Percentiles rank a stretch among this genome's conserved stretches.
Conservation (phyloP, 1,140 invertebrate genomes). For the Euglossa dilemma region DNA sequence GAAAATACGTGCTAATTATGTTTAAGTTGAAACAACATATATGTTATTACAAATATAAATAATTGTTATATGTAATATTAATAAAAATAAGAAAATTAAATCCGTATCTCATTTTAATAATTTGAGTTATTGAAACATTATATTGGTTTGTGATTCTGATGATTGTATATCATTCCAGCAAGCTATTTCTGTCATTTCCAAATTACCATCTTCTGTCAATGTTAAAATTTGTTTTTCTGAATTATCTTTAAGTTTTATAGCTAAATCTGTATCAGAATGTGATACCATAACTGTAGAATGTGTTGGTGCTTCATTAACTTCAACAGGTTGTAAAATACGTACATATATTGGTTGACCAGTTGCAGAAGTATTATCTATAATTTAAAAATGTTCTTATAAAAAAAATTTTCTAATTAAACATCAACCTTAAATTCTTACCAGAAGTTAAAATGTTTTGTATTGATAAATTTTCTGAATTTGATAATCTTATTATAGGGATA, state of each 20-base stretch:
- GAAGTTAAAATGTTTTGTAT: conserved; percentile 57
- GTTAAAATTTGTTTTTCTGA: conserved; percentile 63
- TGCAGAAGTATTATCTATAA: conserved; percentile 39
- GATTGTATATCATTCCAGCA: conserved; percentile 57
- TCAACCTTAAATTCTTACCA: conserved; percentile 45
- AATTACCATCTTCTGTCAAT: conserved; percentile 67
- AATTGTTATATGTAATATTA: conserved; percentile 23
- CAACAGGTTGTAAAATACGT: conserved; percentile 59
- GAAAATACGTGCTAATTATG: neutral
- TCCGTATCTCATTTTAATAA: neutral
- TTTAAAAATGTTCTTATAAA: conserved; percentile 7
- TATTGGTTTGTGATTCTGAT: conserved; percentile 18
- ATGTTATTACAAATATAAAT: conserved; percentile 16
- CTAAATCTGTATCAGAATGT: conserved; percentile 36
- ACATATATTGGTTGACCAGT: conserved; percentile 54
- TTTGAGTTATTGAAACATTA: conserved; percentile 33
- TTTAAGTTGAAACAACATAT: conserved; percentile 6
- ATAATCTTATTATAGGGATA: conserved; percentile 58
- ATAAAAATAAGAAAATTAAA: conserved; percentile 28
- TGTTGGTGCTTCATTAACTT: conserved; percentile 36
- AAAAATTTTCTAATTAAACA: neutral
- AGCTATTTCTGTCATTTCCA: conserved; percentile 65
- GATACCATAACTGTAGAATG: conserved; percentile 30
- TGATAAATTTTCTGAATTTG: conserved; percentile 45
- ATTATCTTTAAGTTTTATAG: conserved; percentile 47